Conservation (phyloP, 2,113 vertebrate genomes). For the Murina feae region DNA sequence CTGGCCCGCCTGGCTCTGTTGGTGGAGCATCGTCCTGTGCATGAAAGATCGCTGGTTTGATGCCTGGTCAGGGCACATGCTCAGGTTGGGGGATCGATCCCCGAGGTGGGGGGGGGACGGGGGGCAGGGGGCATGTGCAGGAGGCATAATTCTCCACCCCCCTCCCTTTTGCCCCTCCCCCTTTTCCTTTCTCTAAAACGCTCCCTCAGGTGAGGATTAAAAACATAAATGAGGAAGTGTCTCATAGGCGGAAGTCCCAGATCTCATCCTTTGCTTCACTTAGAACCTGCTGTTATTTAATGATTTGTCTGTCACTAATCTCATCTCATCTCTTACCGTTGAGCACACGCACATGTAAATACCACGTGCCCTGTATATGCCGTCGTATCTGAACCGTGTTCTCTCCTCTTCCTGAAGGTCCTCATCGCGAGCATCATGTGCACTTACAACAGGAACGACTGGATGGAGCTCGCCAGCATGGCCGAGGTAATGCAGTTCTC, state of each 20-base stretch:
- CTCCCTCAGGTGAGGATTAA: too few relatives aligned
- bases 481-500: constrained; percentile 81
- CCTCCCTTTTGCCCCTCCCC: too few relatives aligned
- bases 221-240: not conserved
- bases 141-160: too few relatives aligned
- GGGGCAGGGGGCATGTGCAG: too few relatives aligned
- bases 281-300: not conserved
- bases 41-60: too few relatives aligned
- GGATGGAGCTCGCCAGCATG: constrained; percentile 89
- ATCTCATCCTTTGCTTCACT: not conserved
- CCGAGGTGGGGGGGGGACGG: too few relatives aligned
- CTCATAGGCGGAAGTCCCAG: not conserved
- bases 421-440: constrained; percentile 95
- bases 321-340: not conserved
- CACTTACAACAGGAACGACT: constrained; percentile 89
- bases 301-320: not conserved
- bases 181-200: too few relatives aligned
- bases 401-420: constrained; percentile 77
- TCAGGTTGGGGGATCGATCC: too few relatives aligned
- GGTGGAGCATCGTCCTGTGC: too few relatives aligned
- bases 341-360: not conserved
- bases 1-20: too few relatives aligned
- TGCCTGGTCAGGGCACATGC: too few relatives aligned
- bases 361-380: not conserved
- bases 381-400: not conserved